A percentile compares a stretch with the other conserved stretches of the same genome.
Conservation (phyloP, 2,888 invertebrate species). For the Pseudanteris insignis region DNA sequence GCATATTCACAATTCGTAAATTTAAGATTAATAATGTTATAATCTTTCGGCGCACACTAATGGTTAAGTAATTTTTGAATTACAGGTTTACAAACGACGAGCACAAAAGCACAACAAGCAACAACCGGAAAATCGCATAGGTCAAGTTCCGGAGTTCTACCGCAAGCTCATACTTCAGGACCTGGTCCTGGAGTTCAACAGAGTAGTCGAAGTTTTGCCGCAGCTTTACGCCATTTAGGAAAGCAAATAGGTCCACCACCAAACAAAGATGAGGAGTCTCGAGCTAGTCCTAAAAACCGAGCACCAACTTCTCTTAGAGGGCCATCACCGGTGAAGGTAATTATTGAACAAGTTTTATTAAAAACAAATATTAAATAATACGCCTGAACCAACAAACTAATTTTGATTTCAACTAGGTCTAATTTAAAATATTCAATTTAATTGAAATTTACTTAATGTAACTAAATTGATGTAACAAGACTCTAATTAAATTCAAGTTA, state of each 20-base stretch:
- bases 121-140: constrained; percentile 63
- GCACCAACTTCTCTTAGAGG: constrained; percentile 68
- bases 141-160: constrained; percentile 62
- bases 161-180: constrained; percentile 62
- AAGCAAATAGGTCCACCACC: constrained; percentile 89
- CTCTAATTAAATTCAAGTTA: no score
- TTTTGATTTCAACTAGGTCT: no score
- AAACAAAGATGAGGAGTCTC: constrained; percentile 71
- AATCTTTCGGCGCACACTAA: constrained; percentile 1
- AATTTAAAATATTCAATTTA: no score
- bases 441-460: no score
- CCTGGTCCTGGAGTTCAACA: constrained; percentile 63
- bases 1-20: no score
- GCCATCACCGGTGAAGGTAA: constrained; percentile 62
- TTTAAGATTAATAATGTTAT: no score
- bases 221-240: constrained; percentile 88
- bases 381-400: no score
- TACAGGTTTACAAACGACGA: constrained; percentile 61
- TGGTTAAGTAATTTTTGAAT: background rate
- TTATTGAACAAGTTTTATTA: no score
- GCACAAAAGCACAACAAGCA: constrained; percentile 61
- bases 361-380: no score
- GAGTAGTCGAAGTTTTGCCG: constrained; percentile 79
- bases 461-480: no score
- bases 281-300: constrained; percentile 66